These are phyloP conservation scores for Drosophila meridiana DNA, from an alignment of 2,888 invertebrate genomes.

Conservation along the genomic window DNA sequence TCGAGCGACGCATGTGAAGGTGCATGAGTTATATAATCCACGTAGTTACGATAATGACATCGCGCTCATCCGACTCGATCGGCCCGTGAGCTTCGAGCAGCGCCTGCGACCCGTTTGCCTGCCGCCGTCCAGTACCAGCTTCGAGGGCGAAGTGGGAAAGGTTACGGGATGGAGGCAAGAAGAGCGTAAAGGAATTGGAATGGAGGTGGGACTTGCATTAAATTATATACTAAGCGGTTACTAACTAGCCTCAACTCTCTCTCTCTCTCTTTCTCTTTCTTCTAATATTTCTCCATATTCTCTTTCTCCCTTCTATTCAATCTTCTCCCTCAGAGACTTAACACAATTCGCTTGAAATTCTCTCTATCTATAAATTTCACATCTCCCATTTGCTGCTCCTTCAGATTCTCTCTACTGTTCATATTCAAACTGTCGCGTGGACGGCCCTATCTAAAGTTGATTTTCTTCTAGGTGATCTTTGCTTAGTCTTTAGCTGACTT, in stretches of 20 bases:
- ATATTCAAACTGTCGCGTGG: slow-evolving; percentile 12
- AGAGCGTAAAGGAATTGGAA: slow-evolving; percentile 79
- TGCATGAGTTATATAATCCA: slow-evolving; percentile 89
- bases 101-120: slow-evolving; percentile 91
- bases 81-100: slow-evolving; percentile 86
- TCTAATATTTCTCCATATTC: slow-evolving; percentile 2
- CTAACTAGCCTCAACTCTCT: neutral
- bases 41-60: slow-evolving; percentile 92
- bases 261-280: neutral
- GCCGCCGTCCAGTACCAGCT: slow-evolving; percentile 85
- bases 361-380: slow-evolving; percentile 27
- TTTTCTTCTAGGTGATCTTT: slow-evolving; percentile 42
- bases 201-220: slow-evolving; percentile 87
- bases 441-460: slow-evolving; percentile 16
- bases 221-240: neutral
- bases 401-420: slow-evolving; percentile 74
- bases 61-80: slow-evolving; percentile 89
- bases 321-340: slow-evolving; percentile 10
- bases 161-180: slow-evolving; percentile 89
- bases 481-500: slow-evolving; percentile 83
- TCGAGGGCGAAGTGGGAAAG: slow-evolving; percentile 84
- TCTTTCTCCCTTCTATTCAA: neutral
- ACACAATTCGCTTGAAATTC: slow-evolving; percentile 10
- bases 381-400: slow-evolving; percentile 37
- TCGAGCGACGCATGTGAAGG: slow-evolving; percentile 85